These are phyloP conservation scores for Pampusana beccarii DNA, from an alignment of 2,113 vertebrate species.

Conservation along the genomic window DNA sequence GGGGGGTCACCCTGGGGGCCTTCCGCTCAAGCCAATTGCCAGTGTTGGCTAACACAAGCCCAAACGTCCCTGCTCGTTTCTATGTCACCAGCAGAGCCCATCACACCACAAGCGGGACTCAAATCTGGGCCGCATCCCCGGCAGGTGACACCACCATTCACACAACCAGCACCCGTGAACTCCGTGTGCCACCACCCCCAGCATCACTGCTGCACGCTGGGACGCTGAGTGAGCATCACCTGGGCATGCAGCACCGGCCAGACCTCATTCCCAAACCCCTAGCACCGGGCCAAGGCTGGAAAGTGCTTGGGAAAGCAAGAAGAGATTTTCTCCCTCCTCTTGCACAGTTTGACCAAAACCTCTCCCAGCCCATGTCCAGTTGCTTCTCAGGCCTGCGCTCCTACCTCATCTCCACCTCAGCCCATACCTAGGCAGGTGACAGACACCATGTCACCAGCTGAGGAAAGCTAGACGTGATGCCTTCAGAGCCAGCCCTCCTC, in stretches of 20 bases:
- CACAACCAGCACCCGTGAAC: neutral
- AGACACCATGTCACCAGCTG: neutral
- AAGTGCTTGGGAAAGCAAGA: neutral
- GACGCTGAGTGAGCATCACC: neutral
- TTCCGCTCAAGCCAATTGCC: neutral
- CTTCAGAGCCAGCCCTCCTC: neutral
- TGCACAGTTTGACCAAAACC: neutral
- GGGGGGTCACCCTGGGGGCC: accelerated
- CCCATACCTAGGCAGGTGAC: neutral
- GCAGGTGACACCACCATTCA: neutral
- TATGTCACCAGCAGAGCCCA: neutral
- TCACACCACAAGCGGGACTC: neutral
- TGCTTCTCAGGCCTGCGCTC: neutral
- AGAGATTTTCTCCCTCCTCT: neutral
- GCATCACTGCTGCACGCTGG: accelerated
- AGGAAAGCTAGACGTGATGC: neutral
- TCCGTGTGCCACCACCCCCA: neutral
- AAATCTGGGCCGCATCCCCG: neutral
- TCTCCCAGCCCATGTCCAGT: neutral
- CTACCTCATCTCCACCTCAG: neutral
- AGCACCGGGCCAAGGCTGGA: neutral
- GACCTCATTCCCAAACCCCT: neutral
- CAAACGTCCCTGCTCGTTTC: neutral
- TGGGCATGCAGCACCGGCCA: neutral
- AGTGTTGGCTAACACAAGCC: neutral